A percentile compares a stretch with the other conserved stretches of the same genome.
phyloP scores from a whole-genome alignment of 2,113 vertebrate species.

The Dasyurus viverrinus region DNA sequence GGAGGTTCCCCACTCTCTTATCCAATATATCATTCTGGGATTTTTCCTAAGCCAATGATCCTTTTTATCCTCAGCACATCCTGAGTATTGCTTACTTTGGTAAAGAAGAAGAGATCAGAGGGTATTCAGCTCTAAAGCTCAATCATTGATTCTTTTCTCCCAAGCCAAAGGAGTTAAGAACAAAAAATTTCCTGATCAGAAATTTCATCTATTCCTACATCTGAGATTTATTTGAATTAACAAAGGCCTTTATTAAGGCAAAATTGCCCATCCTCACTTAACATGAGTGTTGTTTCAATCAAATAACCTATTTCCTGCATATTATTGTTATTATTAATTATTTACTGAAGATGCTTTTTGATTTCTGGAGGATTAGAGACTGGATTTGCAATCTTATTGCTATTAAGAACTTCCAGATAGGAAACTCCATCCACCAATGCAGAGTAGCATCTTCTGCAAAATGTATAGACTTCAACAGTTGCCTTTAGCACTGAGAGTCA shows the following conservation, averaged over 20 bases:
- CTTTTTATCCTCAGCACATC: not conserved
- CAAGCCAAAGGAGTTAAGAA: not conserved
- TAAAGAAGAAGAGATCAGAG: not conserved
- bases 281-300: not conserved
- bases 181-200: not conserved
- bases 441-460: not conserved
- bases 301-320: not conserved
- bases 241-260: not conserved
- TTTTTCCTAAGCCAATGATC: not conserved
- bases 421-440: not conserved
- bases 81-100: not conserved
- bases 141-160: not conserved
- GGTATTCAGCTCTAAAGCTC: not conserved
- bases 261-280: not conserved
- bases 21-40: not conserved
- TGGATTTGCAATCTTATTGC: not conserved
- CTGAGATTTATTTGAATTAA: not conserved
- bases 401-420: not conserved
- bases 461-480: not conserved
- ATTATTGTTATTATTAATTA: not conserved
- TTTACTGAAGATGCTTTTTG: not conserved
- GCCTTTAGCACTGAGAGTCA: not conserved
- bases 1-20: not conserved
- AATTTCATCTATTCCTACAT: not conserved
- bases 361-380: not conserved